A percentile compares a stretch with the other conserved stretches of the same genome.
Conservation (phyloP, 2,888 invertebrate species). For the Dicroscelio sp. region DNA sequence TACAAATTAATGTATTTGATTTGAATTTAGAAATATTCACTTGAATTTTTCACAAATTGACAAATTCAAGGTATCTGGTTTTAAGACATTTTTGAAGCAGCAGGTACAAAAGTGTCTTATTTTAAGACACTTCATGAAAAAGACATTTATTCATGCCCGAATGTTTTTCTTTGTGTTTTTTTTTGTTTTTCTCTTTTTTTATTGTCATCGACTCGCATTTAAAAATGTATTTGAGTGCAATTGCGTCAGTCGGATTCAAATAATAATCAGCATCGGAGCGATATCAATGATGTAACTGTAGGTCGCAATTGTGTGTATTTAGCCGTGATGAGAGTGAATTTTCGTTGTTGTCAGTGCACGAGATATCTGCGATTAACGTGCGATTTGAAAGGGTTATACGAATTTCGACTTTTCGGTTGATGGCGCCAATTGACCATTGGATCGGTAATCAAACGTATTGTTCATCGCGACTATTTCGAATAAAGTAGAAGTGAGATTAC, state of each 20-base stretch:
- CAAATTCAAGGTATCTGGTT: no score
- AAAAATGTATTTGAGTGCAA: constrained; percentile 68
- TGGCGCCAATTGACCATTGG: constrained; percentile 60
- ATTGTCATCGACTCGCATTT: constrained; percentile 65
- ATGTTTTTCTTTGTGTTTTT: no score
- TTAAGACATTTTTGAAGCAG: no score
- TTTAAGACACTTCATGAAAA: constrained; percentile 7
- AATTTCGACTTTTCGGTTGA: constrained; percentile 72
- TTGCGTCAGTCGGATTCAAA: constrained; percentile 62
- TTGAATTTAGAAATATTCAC: no score
- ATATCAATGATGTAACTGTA: constrained; percentile 68
- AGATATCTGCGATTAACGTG: constrained; percentile 75
- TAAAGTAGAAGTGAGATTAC: constrained; percentile 82
- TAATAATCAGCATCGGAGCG: constrained; percentile 55
- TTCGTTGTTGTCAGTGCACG: constrained; percentile 64
- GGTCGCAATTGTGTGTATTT: constrained; percentile 80
- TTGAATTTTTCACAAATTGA: no score
- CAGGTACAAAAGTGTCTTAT: no score
- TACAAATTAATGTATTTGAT: no score
- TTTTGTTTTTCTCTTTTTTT: constrained; percentile 11
- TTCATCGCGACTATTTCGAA: constrained; percentile 79
- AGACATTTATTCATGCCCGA: no score
- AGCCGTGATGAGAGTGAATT: constrained; percentile 74
- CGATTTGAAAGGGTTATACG: constrained; percentile 59
- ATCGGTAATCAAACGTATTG: constrained; percentile 76